Base-by-base conservation (phyloP, 2,888 invertebrate species). In the Mechanitis mazaeus region DNA sequence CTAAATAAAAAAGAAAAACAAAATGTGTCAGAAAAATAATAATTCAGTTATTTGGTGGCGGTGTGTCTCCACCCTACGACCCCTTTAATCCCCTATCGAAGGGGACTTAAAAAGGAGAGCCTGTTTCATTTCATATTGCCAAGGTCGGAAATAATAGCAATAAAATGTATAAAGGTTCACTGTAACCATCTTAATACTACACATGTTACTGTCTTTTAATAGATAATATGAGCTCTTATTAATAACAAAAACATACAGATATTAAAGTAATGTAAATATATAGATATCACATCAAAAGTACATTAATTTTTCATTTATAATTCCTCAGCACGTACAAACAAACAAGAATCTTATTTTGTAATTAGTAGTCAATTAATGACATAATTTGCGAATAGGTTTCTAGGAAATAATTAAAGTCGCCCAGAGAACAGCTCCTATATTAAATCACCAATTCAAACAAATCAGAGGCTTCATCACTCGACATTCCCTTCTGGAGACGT, bases 401-500 rank as follows among this genome's bases (percentile, higher is more conserved):
- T 45, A 7, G 50, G 64, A 66, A 68, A 64, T 61, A 64, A 64
- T 64, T 62, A 65, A 54, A 60, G 56, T 47, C 56, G 54, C 28
- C 38, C 6, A 53, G 35, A 53, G 46, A 56, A 28, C 33, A 56
- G 57, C 61, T 57, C 65, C 56, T 67, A 60, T 45, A 55, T n/a
- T 56, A 42, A 64, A 65, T 64, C 60, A 57, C 58, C 55, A 64
- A 64, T 66, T 63, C 59, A 56, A 58, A 66, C 54, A 58, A 62
- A 67, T 65, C 58, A 53, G 33, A 42, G 53, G 45, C 35, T 54
- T 56, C 35, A 46, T 50, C 47, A 54, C n/a, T 60, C 46, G 61
- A 54, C 55, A 33, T 50, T 59, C 54, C 56, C 54, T 6, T 6
- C 35, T 5, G 35, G 6, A 0, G 2, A 20, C 20, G 20, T 20